Conservation (phyloP, 2,797 vertebrate genomes). For the Hydrocynus forskahlii region DNA sequence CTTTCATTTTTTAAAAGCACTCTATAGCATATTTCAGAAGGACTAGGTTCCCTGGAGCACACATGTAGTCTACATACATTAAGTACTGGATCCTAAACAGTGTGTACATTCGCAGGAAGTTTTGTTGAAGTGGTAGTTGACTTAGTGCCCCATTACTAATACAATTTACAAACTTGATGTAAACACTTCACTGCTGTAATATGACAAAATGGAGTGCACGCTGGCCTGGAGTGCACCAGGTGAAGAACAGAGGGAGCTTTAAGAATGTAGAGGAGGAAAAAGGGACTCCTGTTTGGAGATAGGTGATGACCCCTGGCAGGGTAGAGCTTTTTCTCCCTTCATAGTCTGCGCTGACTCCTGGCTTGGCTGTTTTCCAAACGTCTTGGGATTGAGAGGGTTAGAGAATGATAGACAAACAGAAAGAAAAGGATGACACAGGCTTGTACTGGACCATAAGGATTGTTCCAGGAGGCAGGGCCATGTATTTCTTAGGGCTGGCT, state of each 20-base stretch:
- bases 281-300: background rate
- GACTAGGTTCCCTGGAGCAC: constrained; percentile 15
- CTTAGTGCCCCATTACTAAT: constrained; percentile 32
- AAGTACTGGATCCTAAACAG: constrained; percentile 13
- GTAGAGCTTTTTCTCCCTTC: constrained; percentile 13
- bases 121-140: constrained; percentile 42
- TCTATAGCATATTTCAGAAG: constrained; percentile 30
- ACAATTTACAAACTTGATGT: constrained; percentile 33
- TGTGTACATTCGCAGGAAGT: constrained; percentile 34
- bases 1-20: constrained; percentile 17
- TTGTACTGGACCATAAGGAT: no score
- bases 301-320: constrained; percentile 8
- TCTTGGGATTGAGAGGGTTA: background rate
- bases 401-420: constrained; percentile 13
- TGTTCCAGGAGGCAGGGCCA: background rate
- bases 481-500: background rate
- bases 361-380: constrained; percentile 22
- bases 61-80: constrained; percentile 14
- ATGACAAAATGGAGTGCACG: background rate
- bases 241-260: background rate
- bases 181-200: constrained; percentile 41
- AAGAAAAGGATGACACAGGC: background rate
- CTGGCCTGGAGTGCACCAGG: background rate
- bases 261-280: background rate
- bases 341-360: constrained; percentile 28